These are phyloP conservation scores for Chrysemys picta DNA, from an alignment of 2,113 vertebrate species.

Conservation along the genomic window DNA sequence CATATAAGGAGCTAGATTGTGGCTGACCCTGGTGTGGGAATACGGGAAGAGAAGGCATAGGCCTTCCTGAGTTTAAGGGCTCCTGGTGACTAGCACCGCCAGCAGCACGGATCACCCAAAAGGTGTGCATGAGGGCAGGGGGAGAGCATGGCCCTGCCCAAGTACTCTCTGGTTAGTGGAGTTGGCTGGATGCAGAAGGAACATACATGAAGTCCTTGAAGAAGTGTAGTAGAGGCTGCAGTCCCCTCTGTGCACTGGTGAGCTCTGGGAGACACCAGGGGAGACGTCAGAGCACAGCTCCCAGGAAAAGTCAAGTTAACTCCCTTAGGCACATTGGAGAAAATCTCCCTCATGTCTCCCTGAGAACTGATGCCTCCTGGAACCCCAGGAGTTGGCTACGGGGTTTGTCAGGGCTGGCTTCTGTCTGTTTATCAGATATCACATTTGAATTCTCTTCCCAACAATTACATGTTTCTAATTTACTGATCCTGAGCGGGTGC, in stretches of 20 bases:
- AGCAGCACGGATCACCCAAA: background rate
- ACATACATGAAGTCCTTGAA: background rate
- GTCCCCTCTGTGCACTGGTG: accelerated
- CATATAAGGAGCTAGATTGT: slow-evolving; percentile 24
- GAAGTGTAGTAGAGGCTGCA: background rate
- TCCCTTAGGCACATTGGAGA: background rate
- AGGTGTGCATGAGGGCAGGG: background rate
- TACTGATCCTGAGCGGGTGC: slow-evolving; percentile 30
- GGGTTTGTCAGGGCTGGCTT: background rate
- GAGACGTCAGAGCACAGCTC: background rate
- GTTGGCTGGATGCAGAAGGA: slow-evolving; percentile 23
- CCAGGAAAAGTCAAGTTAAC: background rate
- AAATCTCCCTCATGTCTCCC: accelerated
- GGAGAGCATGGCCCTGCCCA: background rate
- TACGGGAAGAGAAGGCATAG: background rate
- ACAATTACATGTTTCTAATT: slow-evolving; percentile 62
- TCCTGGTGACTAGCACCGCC: background rate
- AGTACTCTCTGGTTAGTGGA: background rate
- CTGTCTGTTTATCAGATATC: background rate
- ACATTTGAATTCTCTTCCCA: background rate
- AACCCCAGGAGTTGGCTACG: background rate
- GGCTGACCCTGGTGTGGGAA: slow-evolving; percentile 14
- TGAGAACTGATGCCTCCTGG: background rate
- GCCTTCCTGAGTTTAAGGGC: slow-evolving; percentile 7
- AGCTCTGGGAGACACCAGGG: background rate